Evolutionary conservation across 2,888 invertebrate genomes (phyloP).

Genomic region (Ypsolopha sequella): DNA sequence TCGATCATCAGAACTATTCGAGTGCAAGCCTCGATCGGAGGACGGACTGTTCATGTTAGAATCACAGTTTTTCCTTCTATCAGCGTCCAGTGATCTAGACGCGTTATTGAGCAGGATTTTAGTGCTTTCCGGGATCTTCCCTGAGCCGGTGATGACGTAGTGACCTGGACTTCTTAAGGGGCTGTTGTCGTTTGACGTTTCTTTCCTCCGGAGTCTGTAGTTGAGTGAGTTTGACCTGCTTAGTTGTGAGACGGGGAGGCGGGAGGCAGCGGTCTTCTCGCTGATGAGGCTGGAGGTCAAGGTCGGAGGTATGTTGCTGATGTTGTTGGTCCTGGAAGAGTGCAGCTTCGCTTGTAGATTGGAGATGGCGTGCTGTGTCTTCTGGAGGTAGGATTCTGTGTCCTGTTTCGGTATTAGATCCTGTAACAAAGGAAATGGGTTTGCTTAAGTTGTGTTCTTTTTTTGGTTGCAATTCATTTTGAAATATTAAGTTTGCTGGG

Average conservation of each 20-base stretch:
- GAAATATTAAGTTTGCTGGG: too few relatives aligned
- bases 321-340: slow-evolving; percentile 39
- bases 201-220: slow-evolving; percentile 51
- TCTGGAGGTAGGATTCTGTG: slow-evolving; percentile 69
- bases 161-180: slow-evolving; percentile 47
- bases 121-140: slow-evolving; percentile 41
- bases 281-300: slow-evolving; percentile 55
- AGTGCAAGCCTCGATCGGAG: slow-evolving; percentile 40
- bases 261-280: slow-evolving; percentile 55
- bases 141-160: slow-evolving; percentile 40
- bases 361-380: slow-evolving; percentile 73
- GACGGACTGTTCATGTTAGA: slow-evolving; percentile 59
- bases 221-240: slow-evolving; percentile 61
- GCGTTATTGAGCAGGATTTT: slow-evolving; percentile 45
- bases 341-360: slow-evolving; percentile 72
- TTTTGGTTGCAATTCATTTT: too few relatives aligned
- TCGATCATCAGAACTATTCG: slow-evolving; percentile 61
- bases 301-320: slow-evolving; percentile 39
- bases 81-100: slow-evolving; percentile 51
- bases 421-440: slow-evolving; percentile 38
- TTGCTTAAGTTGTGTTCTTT: background rate
- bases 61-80: slow-evolving; percentile 30
- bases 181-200: slow-evolving; percentile 47
- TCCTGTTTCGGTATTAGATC: slow-evolving; percentile 61
- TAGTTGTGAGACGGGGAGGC: slow-evolving; percentile 57